Conservation (phyloP, 1,140 invertebrate genomes). For the Solenopsis fugax region DNA sequence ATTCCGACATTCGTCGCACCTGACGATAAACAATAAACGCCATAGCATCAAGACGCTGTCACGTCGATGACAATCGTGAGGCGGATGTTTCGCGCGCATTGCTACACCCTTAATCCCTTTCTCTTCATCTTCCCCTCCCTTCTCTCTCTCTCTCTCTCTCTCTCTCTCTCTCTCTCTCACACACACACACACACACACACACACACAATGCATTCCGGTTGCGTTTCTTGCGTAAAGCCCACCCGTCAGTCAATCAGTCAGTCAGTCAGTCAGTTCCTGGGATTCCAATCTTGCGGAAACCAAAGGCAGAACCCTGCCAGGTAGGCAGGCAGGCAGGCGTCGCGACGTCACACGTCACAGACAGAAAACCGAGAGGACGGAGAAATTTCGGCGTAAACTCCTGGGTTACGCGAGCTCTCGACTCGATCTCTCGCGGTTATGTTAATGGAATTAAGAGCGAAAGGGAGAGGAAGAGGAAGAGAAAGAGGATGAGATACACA, state of each 20-base stretch:
- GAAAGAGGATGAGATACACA: background rate
- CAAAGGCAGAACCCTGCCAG: conserved; percentile 36
- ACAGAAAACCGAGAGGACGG: conserved; percentile 59
- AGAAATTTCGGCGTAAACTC: conserved; percentile 62
- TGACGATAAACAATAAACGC: conserved; percentile 22
- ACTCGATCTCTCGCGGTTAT: conserved; percentile 56
- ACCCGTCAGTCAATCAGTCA: conserved; percentile 30
- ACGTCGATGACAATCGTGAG: conserved; percentile 30
- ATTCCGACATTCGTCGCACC: background rate
- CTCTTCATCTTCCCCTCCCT: background rate
- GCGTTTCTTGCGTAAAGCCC: conserved; percentile 50
- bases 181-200: no score
- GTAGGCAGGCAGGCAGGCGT: conserved; percentile 41
- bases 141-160: conserved; percentile 3
- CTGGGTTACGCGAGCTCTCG: conserved; percentile 38
- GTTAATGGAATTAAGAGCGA: conserved; percentile 58
- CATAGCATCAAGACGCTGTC: conserved; percentile 1
- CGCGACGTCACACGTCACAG: conserved; percentile 60
- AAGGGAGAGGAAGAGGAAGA: background rate
- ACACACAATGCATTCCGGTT: conserved; percentile 36
- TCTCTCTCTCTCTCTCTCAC: conserved; percentile 26
- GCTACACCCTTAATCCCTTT: conserved; percentile 44
- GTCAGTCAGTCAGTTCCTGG: conserved; percentile 31
- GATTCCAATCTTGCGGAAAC: conserved; percentile 63
- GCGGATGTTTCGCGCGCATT: background rate